A percentile compares a stretch with the other conserved stretches of the same genome.
These are phyloP conservation scores for Tanypteryx hageni DNA, from an alignment of 2,888 invertebrate genomes.

Conservation along the genomic window DNA sequence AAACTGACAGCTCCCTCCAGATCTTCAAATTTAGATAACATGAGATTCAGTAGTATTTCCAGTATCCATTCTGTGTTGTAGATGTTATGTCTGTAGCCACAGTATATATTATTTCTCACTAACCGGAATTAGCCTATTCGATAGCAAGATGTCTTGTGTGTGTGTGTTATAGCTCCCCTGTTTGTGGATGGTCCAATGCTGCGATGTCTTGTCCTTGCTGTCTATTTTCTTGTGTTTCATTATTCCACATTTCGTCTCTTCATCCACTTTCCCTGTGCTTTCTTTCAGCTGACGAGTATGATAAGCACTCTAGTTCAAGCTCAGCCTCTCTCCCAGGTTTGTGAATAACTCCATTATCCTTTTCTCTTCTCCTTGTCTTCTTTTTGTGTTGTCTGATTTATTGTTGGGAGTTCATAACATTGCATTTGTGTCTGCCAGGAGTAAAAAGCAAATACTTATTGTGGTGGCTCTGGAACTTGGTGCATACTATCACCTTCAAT, in stretches of 20 bases:
- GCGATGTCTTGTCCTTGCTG: conserved; percentile 57
- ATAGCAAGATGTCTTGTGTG: conserved; percentile 57
- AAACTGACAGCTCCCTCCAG: conserved; percentile 2
- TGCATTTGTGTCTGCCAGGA: conserved; percentile 40
- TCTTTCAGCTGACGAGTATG: conserved; percentile 79
- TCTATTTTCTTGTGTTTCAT: conserved; percentile 70
- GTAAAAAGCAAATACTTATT: conserved; percentile 7
- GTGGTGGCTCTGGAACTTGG: conserved; percentile 47
- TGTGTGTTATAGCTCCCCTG: conserved; percentile 45
- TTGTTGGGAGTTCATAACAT: conserved; percentile 49
- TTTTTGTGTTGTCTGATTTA: conserved; percentile 66
- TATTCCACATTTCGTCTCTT: conserved; percentile 67
- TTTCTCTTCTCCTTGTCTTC: conserved; percentile 65
- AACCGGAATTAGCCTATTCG: conserved; percentile 51
- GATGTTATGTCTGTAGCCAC: conserved; percentile 53
- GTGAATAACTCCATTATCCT: conserved; percentile 72
- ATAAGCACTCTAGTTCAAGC: conserved; percentile 84
- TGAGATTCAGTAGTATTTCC: conserved; percentile 28
- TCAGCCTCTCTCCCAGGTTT: conserved; percentile 83
- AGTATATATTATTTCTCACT: conserved; percentile 55
- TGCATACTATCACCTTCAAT: conserved; percentile 38
- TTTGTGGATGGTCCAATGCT: conserved; percentile 62
- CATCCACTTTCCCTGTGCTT: conserved; percentile 72
- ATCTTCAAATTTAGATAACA: conserved; percentile 27
- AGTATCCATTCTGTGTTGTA: conserved; percentile 32